Evolutionary conservation across 2,797 vertebrate genomes (phyloP).

Genomic region (Sebastes hubbsi): DNA sequence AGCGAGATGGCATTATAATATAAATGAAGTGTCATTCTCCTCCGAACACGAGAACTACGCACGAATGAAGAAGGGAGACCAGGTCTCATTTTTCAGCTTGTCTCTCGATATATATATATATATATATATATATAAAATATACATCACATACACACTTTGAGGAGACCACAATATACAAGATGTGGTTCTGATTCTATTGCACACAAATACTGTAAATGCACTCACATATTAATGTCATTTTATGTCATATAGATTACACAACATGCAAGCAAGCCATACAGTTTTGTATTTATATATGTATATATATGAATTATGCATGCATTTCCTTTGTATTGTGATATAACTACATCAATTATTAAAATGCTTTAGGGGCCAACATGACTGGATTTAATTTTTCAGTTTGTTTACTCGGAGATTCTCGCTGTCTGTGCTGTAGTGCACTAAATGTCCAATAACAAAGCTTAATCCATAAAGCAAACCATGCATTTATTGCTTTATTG

Average conservation of each 20-base stretch:
- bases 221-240: not conserved
- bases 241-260: not conserved
- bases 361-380: slow-evolving; percentile 22
- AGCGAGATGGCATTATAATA: not conserved
- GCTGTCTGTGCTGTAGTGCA: slow-evolving; percentile 14
- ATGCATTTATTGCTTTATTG: slow-evolving; percentile 40
- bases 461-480: slow-evolving; percentile 13
- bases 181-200: not conserved
- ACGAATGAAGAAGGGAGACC: not conserved
- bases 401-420: slow-evolving; percentile 41
- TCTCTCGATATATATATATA: not conserved
- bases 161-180: not conserved
- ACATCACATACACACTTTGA: not conserved
- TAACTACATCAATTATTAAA: slow-evolving; percentile 59
- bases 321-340: slow-evolving; percentile 35
- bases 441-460: slow-evolving; percentile 31
- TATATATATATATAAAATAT: not conserved
- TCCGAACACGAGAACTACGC: not conserved
- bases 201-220: not conserved
- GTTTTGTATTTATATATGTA: not conserved
- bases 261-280: not conserved
- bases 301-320: slow-evolving; percentile 41
- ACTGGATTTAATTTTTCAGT: slow-evolving; percentile 39
- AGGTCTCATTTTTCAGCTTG: not conserved
- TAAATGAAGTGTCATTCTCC: slow-evolving; percentile 4